Percentiles rank a stretch among this genome's conserved stretches.
Evolutionary conservation across 1,140 invertebrate species (phyloP).

Genomic region (Lordiphosa clarofinis): DNA sequence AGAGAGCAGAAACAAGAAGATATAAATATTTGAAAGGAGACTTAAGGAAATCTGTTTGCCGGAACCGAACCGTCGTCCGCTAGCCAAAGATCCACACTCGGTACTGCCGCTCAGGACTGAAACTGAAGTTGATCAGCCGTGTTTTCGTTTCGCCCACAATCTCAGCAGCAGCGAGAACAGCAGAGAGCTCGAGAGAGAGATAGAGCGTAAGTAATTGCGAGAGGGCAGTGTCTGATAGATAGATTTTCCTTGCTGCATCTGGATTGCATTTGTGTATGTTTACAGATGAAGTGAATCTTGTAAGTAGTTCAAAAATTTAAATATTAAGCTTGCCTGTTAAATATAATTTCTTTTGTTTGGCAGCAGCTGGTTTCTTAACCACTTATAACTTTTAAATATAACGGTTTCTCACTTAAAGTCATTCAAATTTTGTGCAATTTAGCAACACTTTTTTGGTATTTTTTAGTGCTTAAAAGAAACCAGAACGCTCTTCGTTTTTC

Average conservation of each 20-base stretch:
- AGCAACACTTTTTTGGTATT: too few relatives aligned
- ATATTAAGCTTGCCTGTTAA: too few relatives aligned
- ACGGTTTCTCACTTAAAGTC: too few relatives aligned
- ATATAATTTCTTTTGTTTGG: too few relatives aligned
- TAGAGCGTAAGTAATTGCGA: neutral
- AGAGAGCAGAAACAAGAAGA: slow-evolving; percentile 43
- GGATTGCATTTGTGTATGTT: neutral
- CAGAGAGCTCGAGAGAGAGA: slow-evolving; percentile 3
- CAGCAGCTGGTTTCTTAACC: too few relatives aligned
- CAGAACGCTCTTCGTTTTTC: too few relatives aligned
- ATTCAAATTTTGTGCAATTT: too few relatives aligned
- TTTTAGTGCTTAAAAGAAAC: too few relatives aligned
- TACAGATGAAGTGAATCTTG: neutral
- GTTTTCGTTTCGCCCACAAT: slow-evolving; percentile 6
- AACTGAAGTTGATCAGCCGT: slow-evolving; percentile 9
- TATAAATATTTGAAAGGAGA: slow-evolving; percentile 50
- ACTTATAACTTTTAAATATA: too few relatives aligned
- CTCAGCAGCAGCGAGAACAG: slow-evolving; percentile 16
- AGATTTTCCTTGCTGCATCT: neutral
- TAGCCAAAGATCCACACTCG: slow-evolving; percentile 43
- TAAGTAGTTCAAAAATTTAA: too few relatives aligned
- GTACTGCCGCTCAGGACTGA: slow-evolving; percentile 3
- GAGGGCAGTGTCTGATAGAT: slow-evolving; percentile 9
- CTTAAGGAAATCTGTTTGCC: slow-evolving; percentile 17
- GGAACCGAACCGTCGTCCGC: slow-evolving; percentile 44